phyloP scores from a whole-genome alignment of 2,888 invertebrate genomes.

The Drosophila pullipes region DNA sequence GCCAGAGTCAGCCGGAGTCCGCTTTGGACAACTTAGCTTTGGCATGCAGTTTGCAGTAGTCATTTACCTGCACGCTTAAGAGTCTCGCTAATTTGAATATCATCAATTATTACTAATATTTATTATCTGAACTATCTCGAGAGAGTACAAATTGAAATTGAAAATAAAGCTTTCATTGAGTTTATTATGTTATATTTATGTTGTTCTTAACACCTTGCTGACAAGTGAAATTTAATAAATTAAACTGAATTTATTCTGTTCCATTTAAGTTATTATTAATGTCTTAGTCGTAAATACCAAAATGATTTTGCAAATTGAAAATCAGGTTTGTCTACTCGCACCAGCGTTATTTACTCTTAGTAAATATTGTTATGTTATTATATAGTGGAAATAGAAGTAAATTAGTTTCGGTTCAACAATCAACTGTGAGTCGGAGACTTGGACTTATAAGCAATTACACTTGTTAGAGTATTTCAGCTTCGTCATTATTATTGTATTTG shows the following conservation, averaged over 20 bases:
- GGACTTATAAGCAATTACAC: not conserved
- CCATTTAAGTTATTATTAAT: not conserved
- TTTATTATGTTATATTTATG: not conserved
- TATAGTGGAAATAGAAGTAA: not conserved
- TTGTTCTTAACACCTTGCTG: not conserved
- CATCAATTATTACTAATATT: not conserved
- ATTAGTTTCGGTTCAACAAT: conserved; percentile 1
- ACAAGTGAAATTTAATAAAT: not conserved
- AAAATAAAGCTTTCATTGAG: too few species aligned
- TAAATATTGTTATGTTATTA: not conserved
- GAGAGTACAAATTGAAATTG: not conserved
- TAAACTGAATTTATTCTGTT: not conserved
- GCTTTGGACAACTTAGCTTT: conserved; percentile 19
- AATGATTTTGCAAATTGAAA: not conserved
- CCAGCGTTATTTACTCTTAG: not conserved
- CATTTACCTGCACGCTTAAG: not conserved
- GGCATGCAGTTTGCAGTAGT: not conserved
- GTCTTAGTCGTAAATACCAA: not conserved
- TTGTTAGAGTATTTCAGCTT: conserved; percentile 38
- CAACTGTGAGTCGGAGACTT: not conserved
- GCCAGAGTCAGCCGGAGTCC: conserved; percentile 34
- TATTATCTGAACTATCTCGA: not conserved
- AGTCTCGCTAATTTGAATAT: not conserved
- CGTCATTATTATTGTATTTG: conserved; percentile 14
- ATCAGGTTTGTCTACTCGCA: not conserved